These are phyloP conservation scores for Acanthisitta chloris DNA, from an alignment of 2,113 vertebrate species.

Conservation along the genomic window DNA sequence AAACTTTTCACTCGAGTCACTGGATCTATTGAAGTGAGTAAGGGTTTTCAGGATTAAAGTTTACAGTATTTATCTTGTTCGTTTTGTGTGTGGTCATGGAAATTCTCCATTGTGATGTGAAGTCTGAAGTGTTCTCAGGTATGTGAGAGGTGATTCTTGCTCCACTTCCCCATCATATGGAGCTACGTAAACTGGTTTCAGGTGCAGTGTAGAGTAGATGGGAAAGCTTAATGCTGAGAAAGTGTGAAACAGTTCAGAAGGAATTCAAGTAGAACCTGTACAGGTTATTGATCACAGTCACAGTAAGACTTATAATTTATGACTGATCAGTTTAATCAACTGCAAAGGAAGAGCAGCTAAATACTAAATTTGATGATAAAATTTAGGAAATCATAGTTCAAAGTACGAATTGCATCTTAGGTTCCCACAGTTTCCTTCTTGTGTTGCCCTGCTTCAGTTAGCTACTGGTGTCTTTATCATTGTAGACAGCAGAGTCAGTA, in stretches of 20 bases:
- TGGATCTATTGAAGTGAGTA: neutral
- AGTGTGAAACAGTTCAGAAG: neutral
- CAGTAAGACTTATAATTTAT: neutral
- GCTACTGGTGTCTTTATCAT: neutral
- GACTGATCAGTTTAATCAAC: neutral
- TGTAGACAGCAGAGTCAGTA: neutral
- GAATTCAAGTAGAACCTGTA: neutral
- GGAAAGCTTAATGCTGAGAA: neutral
- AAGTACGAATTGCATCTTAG: neutral
- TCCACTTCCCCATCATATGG: neutral
- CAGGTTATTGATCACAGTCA: neutral
- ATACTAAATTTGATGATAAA: neutral
- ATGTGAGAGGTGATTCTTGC: neutral
- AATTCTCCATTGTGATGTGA: neutral
- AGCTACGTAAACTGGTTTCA: neutral
- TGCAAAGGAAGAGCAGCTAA: neutral
- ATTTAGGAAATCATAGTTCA: neutral
- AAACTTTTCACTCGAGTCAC: neutral
- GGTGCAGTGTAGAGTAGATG: neutral
- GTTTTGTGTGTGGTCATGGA: neutral
- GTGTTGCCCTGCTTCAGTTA: neutral
- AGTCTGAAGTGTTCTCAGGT: neutral
- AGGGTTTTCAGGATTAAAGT: neutral
- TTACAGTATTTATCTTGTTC: neutral
- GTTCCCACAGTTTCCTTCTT: neutral